Evolutionary conservation across 2,888 invertebrate genomes (phyloP).

Genomic region (Strigamia transsilvanica): DNA sequence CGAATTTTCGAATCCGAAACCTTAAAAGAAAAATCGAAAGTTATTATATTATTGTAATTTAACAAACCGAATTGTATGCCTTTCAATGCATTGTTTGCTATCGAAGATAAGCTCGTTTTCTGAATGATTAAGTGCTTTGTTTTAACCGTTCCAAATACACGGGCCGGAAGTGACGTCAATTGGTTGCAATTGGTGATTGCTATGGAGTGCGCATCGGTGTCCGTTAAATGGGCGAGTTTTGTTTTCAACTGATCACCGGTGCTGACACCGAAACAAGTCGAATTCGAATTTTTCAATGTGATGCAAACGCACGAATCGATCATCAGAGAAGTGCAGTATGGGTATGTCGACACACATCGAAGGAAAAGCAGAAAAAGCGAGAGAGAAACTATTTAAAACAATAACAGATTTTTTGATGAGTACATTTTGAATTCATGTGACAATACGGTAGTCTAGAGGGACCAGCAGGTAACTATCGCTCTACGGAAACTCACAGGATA

Average conservation of each 20-base stretch:
- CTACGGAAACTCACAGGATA: too few species aligned
- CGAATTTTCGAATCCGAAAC: background rate
- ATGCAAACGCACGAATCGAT: background rate
- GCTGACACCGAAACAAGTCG: background rate
- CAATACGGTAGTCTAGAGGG: too few species aligned
- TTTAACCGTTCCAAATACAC: background rate
- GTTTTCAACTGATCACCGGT: background rate
- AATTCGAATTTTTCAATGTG: background rate
- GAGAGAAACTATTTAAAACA: too few species aligned
- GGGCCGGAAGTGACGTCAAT: background rate
- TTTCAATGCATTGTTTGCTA: background rate
- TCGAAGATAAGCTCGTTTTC: background rate
- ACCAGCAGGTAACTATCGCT: too few species aligned
- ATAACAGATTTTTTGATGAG: too few species aligned
- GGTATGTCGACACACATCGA: background rate
- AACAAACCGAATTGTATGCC: background rate
- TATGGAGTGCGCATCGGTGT: background rate
- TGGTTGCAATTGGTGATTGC: background rate
- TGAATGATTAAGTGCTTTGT: background rate
- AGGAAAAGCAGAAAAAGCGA: too few species aligned
- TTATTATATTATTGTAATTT: background rate
- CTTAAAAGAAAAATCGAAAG: background rate
- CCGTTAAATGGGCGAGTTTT: background rate
- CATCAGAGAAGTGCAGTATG: background rate
- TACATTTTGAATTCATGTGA: too few species aligned